Percentiles rank a stretch among this genome's conserved stretches.
Conservation (phyloP, 2,888 invertebrate genomes). For the Coenonympha glycerion region DNA sequence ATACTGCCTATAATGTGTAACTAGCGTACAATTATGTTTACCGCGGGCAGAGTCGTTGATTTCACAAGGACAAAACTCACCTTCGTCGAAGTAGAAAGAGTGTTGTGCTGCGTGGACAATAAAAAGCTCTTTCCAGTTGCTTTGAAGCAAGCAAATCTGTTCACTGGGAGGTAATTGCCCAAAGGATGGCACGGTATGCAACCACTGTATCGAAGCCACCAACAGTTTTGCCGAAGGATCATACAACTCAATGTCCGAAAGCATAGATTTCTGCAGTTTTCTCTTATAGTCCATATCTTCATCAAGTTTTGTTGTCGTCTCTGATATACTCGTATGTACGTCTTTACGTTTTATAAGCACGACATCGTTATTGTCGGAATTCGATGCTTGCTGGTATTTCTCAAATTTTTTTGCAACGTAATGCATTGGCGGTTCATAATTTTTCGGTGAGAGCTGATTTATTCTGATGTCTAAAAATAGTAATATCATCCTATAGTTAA, state of each 20-base stretch:
- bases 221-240: constrained; percentile 85
- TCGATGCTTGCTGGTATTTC: constrained; percentile 11
- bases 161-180: constrained; percentile 79
- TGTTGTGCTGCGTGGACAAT: constrained; percentile 89
- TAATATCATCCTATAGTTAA: not conserved
- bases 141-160: constrained; percentile 83
- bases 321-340: constrained; percentile 34
- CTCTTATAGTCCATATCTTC: not conserved
- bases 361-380: constrained; percentile 11
- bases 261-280: constrained; percentile 32
- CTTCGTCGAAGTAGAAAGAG: constrained; percentile 83
- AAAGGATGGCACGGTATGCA: constrained; percentile 84
- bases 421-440: constrained; percentile 45
- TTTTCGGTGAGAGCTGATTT: not conserved
- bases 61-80: constrained; percentile 67
- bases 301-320: constrained; percentile 30
- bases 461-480: not conserved
- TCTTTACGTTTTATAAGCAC: constrained; percentile 29
- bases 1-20: too few species aligned
- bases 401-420: constrained; percentile 40
- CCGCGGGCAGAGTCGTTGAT: too few species aligned
- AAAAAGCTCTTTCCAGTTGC: constrained; percentile 89
- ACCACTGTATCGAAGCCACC: constrained; percentile 87
- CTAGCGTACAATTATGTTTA: too few species aligned
- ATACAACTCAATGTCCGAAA: constrained; percentile 50